Evolutionary conservation across 2,113 vertebrate genomes (phyloP).

Genomic region (Callopanchax toddi): DNA sequence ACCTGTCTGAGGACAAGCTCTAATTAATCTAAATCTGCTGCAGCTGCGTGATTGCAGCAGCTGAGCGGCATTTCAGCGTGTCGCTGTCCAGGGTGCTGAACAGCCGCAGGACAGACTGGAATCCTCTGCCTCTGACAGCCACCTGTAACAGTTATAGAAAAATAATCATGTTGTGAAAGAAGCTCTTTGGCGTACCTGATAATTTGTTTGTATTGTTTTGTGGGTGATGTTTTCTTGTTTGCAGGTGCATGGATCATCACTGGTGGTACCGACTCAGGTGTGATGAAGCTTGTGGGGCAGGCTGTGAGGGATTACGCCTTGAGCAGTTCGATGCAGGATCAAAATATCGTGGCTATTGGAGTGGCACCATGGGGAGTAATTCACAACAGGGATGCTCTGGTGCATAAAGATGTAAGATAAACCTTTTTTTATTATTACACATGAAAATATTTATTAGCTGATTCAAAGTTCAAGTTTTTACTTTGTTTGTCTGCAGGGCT

Average conservation of each 20-base stretch:
- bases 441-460: not conserved
- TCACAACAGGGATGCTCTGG: constrained; percentile 84
- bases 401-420: constrained; percentile 65
- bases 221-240: constrained; percentile 12
- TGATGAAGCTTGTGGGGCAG: constrained; percentile 97
- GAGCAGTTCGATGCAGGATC: constrained; percentile 77
- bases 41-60: too few relatives aligned
- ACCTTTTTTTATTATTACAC: not conserved
- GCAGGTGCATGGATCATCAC: constrained; percentile 97
- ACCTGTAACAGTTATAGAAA: too few relatives aligned
- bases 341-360: constrained; percentile 88
- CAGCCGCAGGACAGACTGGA: too few relatives aligned
- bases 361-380: constrained; percentile 94
- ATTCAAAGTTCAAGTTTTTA: not conserved
- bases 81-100: too few relatives aligned
- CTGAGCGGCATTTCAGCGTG: too few relatives aligned
- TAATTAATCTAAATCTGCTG: too few relatives aligned
- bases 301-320: constrained; percentile 87
- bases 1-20: too few relatives aligned
- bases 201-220: not conserved
- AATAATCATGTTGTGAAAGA: too few relatives aligned
- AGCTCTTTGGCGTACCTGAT: too few relatives aligned
- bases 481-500: constrained; percentile 74
- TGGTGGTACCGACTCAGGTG: constrained; percentile 90
- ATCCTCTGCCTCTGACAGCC: too few relatives aligned